Evolutionary conservation across 2,888 invertebrate species (phyloP), one percentile per base, ranked within the genome.

Genomic region (Pyralis farinalis): DNA sequence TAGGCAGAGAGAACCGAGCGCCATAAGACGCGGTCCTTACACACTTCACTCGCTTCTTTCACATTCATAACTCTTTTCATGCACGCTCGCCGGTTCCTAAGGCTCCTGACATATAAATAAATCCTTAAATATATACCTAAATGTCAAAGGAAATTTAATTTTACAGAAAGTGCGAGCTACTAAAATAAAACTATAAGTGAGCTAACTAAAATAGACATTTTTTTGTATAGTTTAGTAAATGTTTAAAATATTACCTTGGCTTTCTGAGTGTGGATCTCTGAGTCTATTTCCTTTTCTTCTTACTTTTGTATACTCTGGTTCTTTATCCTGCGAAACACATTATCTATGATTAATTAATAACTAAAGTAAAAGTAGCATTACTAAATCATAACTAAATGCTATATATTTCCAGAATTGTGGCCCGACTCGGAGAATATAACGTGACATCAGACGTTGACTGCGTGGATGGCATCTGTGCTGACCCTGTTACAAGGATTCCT

Each of bases 301-400:
- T 11, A 95, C 95, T 90, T 95, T 95, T 3, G 94, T 95, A 67
- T 95, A 95, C 73, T 95, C 95, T 44, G 94, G 95, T 70, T 95
- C 95, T 86, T 95, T 95, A 57, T 91, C 92, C 93, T 93, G 81
- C 42, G 77, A 27, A 27, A 12, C 42, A 28, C 16, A 7, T 12
- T 11, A n/a, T n/a, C n/a, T n/a, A n/a, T n/a, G n/a, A n/a, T n/a
- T n/a, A n/a, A n/a, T n/a, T n/a, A n/a, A n/a, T n/a, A n/a, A n/a
- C n/a, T n/a, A n/a, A n/a, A n/a, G n/a, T n/a, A n/a, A n/a, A n/a
- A n/a, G n/a, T n/a, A n/a, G n/a, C n/a, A n/a, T n/a, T n/a, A n/a
- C n/a, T n/a, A n/a, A n/a, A n/a, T n/a, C n/a, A n/a, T n/a, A n/a
- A n/a, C n/a, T n/a, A n/a, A n/a, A n/a, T n/a, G n/a, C n/a, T n/a